Percentiles rank a stretch among this genome's conserved stretches.
Evolutionary conservation across 2,797 vertebrate species (phyloP).

Genomic region (Microctenopoma lineatum): DNA sequence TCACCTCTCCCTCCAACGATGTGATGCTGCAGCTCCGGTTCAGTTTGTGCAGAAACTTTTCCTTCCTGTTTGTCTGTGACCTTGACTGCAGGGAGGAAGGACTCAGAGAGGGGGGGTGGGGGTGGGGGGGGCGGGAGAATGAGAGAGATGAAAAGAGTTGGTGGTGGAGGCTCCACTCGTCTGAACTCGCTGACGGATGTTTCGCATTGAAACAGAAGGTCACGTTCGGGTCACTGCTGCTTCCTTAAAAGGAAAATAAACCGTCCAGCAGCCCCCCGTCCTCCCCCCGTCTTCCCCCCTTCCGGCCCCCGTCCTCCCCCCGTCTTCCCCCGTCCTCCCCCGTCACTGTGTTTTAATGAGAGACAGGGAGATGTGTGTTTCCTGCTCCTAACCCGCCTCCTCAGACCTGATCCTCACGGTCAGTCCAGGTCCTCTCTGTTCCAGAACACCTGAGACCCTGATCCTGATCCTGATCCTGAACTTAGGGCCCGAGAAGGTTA

Average conservation of each 20-base stretch:
- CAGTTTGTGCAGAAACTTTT: not conserved
- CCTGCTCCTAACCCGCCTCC: no score
- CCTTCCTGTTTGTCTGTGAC: conserved; percentile 24
- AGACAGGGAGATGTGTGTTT: conserved; percentile 3
- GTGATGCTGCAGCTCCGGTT: not conserved
- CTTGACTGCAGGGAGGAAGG: conserved; percentile 12
- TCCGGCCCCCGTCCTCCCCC: fast-evolving
- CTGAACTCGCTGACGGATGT: conserved; percentile 15
- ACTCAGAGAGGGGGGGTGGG: not conserved
- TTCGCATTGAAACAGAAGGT: conserved; percentile 41
- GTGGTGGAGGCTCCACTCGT: not conserved
- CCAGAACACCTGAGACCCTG: no score
- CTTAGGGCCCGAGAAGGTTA: no score
- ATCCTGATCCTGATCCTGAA: no score
- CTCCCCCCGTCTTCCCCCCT: not conserved
- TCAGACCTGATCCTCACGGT: no score
- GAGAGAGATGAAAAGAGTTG: no score
- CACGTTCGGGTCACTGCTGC: conserved; percentile 6
- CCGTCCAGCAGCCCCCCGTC: not conserved
- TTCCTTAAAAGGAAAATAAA: conserved; percentile 26
- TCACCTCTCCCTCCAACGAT: no score
- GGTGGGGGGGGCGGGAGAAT: no score
- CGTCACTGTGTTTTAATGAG: conserved; percentile 18
- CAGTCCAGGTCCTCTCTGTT: no score
- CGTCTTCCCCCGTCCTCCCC: fast-evolving